Percentiles rank a stretch among this genome's conserved stretches.
phyloP scores from a whole-genome alignment of 1,140 invertebrate species.

The Sesamia nonagrioides region DNA sequence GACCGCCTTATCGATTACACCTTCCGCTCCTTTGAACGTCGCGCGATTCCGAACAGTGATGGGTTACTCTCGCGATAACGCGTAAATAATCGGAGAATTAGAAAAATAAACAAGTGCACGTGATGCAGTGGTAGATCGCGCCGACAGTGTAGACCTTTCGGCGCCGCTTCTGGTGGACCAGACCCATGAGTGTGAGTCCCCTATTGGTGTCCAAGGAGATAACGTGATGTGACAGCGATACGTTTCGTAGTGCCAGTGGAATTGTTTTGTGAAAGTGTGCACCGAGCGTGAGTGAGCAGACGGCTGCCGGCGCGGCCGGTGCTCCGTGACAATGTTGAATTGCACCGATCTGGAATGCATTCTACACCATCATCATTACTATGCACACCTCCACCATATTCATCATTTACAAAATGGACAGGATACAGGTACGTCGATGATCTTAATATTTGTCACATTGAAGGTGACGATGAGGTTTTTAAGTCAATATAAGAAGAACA shows the following conservation, averaged over 20 bases:
- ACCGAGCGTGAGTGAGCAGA: conserved; percentile 77
- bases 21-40: conserved; percentile 62
- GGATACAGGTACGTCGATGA: conserved; percentile 83
- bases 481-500: conserved; percentile 63
- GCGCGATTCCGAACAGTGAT: conserved; percentile 66
- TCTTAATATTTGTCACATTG: conserved; percentile 34
- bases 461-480: conserved; percentile 56
- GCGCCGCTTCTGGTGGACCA: conserved; percentile 67
- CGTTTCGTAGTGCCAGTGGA: conserved; percentile 80
- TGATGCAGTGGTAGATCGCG: conserved; percentile 69
- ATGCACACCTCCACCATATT: conserved; percentile 91
- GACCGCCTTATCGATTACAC: conserved; percentile 71
- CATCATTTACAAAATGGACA: conserved; percentile 89
- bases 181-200: conserved; percentile 67
- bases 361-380: conserved; percentile 92
- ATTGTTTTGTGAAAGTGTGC: conserved; percentile 86
- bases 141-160: conserved; percentile 73
- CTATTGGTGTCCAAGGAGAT: conserved; percentile 76
- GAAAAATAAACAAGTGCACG: conserved; percentile 68
- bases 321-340: conserved; percentile 90
- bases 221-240: conserved; percentile 86
- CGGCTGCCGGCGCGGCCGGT: conserved; percentile 73
- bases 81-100: conserved; percentile 64
- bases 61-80: conserved; percentile 58
- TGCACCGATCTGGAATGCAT: conserved; percentile 93